phyloP scores from a whole-genome alignment of 2,888 invertebrate genomes.

The Lasius fuliginosus region DNA sequence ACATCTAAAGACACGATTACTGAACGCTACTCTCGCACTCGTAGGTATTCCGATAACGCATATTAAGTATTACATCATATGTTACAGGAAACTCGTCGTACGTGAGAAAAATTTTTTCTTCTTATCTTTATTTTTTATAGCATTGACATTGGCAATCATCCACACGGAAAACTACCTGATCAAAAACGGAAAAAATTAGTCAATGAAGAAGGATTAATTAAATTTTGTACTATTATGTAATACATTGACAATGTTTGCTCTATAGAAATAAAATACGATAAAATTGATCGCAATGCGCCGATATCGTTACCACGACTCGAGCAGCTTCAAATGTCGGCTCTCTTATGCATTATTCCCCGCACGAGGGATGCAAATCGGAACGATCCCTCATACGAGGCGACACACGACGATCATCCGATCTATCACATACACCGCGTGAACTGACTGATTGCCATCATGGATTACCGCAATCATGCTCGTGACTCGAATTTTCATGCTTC shows the following conservation, averaged over 20 bases:
- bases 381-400: conserved; percentile 78
- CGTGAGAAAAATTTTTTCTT: not conserved
- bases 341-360: conserved; percentile 80
- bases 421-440: conserved; percentile 69
- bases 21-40: not conserved
- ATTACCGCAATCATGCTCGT: conserved; percentile 80
- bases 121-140: not conserved
- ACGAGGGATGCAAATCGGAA: conserved; percentile 82
- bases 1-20: not conserved
- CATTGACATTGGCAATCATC: not conserved
- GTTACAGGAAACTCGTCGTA: not conserved
- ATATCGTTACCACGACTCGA: conserved; percentile 62
- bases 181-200: not conserved
- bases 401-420: conserved; percentile 75
- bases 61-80: not conserved
- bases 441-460: conserved; percentile 83
- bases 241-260: not conserved
- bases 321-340: conserved; percentile 48
- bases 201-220: not conserved
- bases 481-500: conserved; percentile 76
- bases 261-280: not conserved
- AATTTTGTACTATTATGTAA: not conserved
- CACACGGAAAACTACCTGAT: not conserved
- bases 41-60: not conserved
- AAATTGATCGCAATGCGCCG: conserved; percentile 32